Evolutionary conservation across 2,888 invertebrate species (phyloP), one percentile per base, ranked within the genome.

Genomic region (Exephanes ischioxanthus): DNA sequence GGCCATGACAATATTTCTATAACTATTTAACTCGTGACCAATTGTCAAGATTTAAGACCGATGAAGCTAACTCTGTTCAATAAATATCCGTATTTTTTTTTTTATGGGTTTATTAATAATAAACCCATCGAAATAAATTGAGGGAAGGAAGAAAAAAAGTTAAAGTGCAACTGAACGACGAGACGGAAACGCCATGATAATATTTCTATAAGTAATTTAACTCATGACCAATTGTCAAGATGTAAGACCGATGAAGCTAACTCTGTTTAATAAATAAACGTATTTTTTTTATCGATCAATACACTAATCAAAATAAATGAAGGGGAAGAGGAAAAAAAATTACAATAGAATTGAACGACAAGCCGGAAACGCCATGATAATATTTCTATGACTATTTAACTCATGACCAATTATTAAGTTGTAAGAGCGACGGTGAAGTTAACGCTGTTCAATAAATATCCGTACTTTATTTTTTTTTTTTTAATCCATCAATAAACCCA

Each of bases 241-340:
- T 41, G 41, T 9, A 41, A 5, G 30, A 5, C 5, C 33, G 53
- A 51, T 19, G 63, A 61, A 76, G 19, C 58, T 58, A 19, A 72
- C 41, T 7, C 14, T 9, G 19, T 6, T 16, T 45, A 26, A 48
- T 67, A 58, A 51, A 58, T 68, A 33, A 9, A 0, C 26, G 9
- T 14, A 26, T 70, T 61, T 19, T 19, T 61, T 41, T 14, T 22
- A 61, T 26, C 14, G 26, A 22, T 22, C 2, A 22, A 14, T 26
- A 61, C 33, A 30, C 61, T 26, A 33, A 61, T 61, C 11, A 61
- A 7, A 19, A 79, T 11, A 14, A 45, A 45, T 14, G 14, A 45
- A 45, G 45, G 51, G 26, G 14, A 68, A 76, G 33, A 83, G 76
- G 76, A 58, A 83, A 80, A 63, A 80, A 85, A 72, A 76, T 37